Evolutionary conservation across 2,113 vertebrate genomes (phyloP), one percentile per base, ranked within the genome.

Genomic region (Salvelinus sp.): DNA sequence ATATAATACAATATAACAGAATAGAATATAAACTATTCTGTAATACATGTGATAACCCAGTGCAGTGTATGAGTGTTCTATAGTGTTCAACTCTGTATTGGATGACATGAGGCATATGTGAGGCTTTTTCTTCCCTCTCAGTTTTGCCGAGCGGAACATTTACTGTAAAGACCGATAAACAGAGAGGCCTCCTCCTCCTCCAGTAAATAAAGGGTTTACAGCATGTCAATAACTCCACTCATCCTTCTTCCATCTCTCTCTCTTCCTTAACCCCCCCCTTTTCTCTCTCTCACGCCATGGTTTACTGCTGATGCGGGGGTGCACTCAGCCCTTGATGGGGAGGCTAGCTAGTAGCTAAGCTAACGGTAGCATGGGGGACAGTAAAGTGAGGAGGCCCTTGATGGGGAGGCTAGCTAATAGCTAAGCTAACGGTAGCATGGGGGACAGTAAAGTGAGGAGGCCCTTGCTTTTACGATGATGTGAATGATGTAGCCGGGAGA

Each of bases 221-320:
- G 90, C 91, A 91, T 91, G 92, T 94, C 93, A 92, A 89, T 90
- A 90, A 90, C 89, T 91, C 90, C 88, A 92, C 93, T 94, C 91
- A 92, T 85, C 90, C 79, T 90, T 86, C 89, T 83, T 90, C 86
- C 14, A 12, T 50, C 48, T 50, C 10, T 13, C 48, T 50, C 48
- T 50, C 48, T 50, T 90, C 88, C 90, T 38, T 38, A 7, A 38
- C 9, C 2, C 38, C 38, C 38, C 38, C 38, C 9, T 2, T 92
- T 88, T 79, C 86, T 82, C 91, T 85, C 89, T 76, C 86, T 88
- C 91, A 92, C 91, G 85, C 79, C 65, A 28, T 76, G 88, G 89
- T 91, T 90, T 92, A 88, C 85, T 77, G 88, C 90, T 77, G 50
- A 54, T 80, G 86, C 76, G 85, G 86, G 90, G 90, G 86, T 86